Evolutionary conservation across 2,113 vertebrate species (phyloP).

Genomic region (Phainopepla nitens): DNA sequence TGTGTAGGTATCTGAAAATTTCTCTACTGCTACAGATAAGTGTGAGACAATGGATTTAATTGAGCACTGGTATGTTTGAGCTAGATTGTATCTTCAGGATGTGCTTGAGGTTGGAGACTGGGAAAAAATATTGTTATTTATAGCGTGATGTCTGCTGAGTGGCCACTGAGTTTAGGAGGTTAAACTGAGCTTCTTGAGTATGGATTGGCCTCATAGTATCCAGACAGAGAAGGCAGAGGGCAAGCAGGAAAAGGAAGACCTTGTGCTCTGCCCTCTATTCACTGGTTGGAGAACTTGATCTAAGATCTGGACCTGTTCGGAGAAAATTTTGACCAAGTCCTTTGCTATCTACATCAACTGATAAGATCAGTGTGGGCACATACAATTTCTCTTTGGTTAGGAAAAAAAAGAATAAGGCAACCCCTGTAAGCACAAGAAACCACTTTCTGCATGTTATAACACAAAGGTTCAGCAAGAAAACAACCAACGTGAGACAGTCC

Average conservation of each 20-base stretch:
- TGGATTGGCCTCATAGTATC: background rate
- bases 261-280: background rate
- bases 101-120: background rate
- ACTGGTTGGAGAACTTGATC: background rate
- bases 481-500: accelerated
- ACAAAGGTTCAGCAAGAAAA: background rate
- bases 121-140: background rate
- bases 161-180: background rate
- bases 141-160: background rate
- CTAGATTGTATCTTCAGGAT: background rate
- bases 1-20: background rate
- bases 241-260: background rate
- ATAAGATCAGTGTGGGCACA: background rate
- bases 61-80: background rate
- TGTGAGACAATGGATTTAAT: background rate
- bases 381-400: background rate
- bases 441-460: background rate
- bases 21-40: background rate
- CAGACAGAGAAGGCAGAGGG: background rate
- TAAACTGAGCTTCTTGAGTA: background rate
- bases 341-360: background rate
- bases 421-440: background rate
- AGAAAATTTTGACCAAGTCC: background rate
- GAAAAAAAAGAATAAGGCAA: background rate
- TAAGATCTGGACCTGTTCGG: background rate